phyloP scores from a whole-genome alignment of 2,113 vertebrate genomes.

The Chloropsis cyanopogon region DNA sequence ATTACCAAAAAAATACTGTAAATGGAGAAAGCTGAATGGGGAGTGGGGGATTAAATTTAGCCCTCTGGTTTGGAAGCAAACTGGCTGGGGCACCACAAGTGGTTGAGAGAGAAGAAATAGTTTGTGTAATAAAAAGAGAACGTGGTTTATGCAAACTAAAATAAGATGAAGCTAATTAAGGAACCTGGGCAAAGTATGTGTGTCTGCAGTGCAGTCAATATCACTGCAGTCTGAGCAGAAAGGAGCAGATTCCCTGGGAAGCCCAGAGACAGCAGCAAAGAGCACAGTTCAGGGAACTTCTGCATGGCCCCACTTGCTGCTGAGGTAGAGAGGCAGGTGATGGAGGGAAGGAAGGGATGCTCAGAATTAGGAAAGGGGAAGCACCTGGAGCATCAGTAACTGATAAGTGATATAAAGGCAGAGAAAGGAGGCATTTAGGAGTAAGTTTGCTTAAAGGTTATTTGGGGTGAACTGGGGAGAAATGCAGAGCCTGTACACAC shows the following conservation, averaged over 20 bases:
- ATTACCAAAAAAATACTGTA: slow-evolving; percentile 36
- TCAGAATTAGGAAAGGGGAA: neutral
- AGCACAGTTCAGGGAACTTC: neutral
- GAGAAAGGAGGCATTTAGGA: neutral
- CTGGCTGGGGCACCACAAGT: slow-evolving; percentile 41
- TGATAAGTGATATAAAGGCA: neutral
- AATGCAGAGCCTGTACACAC: accelerated
- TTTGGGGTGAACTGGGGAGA: neutral
- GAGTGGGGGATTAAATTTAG: slow-evolving; percentile 55
- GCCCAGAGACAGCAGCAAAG: neutral
- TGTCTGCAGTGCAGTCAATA: slow-evolving; percentile 71
- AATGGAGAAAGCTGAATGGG: slow-evolving; percentile 43
- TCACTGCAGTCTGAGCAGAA: slow-evolving; percentile 51
- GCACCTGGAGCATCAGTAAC: neutral
- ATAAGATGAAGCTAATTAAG: slow-evolving; percentile 58
- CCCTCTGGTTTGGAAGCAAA: slow-evolving; percentile 47
- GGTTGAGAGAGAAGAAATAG: slow-evolving; percentile 51
- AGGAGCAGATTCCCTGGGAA: neutral
- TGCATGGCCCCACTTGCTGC: neutral
- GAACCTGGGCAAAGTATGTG: slow-evolving; percentile 14
- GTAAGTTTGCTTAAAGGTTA: neutral
- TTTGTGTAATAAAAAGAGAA: slow-evolving; percentile 37
- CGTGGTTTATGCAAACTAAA: slow-evolving; percentile 22
- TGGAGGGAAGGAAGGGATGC: neutral
- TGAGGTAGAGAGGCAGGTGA: neutral